Base-by-base conservation (phyloP, 2,113 vertebrate genomes). In the Cervus canadensis region DNA sequence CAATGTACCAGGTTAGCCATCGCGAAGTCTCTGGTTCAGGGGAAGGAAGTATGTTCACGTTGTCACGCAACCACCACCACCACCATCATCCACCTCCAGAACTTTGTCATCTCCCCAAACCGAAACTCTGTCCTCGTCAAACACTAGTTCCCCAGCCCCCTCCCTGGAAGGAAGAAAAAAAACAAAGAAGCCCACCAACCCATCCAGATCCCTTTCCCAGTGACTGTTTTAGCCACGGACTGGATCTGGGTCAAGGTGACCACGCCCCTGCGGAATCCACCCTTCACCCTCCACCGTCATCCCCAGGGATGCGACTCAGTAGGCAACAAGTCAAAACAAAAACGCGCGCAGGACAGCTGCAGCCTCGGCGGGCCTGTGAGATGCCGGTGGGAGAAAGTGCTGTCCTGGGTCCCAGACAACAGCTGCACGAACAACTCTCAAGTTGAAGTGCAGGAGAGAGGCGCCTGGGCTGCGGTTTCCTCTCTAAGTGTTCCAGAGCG, bases 381-480 rank as follows among this genome's bases (percentile, higher is more conserved):
- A 56, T 40, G 60, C n/a, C 9, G 26, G 33, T 15, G 54, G 95
- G 86, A 83, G 87, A 28, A 87, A 97, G 23, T 0, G 14, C 64
- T n/a, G 23, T 81, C 56, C 60, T 15, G 57, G 59, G 56, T 14
- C 71, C 89, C 56, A 60, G 78, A 76, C 50, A 7, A 6, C 1
- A 1, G 48, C 64, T 88, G 5, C 43, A 8, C 1, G 21, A 90
- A 76, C 33, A 84, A 59, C 56, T 40, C 95, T 90, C 88, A 88
- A 79, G 81, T 88, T 88, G 45, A 94, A 93, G 88, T 21, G 95
- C 88, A 19, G 2, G n/a, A 74, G 90, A 79, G 76, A 83, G 50
- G n/a, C 15, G 54, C 26, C 52, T 64, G 0, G 9, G 16, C 57
- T 96, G 97, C n/a, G 97, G 95, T 96, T 97, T 98, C 78, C 82